phyloP scores from a whole-genome alignment of 2,797 vertebrate genomes.

The Enteromius thamalakanensis region DNA sequence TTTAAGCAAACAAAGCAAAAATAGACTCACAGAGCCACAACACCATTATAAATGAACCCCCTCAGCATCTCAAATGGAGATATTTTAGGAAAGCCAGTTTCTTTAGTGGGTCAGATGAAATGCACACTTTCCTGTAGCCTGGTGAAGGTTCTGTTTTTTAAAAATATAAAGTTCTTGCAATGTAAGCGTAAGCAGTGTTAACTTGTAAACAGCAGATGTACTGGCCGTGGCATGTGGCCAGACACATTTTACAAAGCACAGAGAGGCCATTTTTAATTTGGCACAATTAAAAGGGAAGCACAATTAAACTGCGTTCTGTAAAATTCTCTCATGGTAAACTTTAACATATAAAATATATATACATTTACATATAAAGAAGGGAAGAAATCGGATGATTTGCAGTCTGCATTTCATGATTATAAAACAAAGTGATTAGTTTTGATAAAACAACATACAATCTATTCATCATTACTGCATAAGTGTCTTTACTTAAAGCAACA shows the following conservation, averaged over 20 bases:
- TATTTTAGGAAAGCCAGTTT: constrained; percentile 38
- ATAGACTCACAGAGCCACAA: constrained; percentile 19
- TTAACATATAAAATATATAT: constrained; percentile 32
- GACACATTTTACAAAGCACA: constrained; percentile 20
- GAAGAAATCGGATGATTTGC: constrained; percentile 48
- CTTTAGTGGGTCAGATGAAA: constrained; percentile 14
- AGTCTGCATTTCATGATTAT: constrained; percentile 44
- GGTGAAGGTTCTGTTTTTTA: neutral
- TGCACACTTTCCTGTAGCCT: neutral
- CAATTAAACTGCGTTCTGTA: constrained; percentile 11
- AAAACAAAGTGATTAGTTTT: constrained; percentile 40
- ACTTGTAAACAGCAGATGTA: constrained; percentile 36
- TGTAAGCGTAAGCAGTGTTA: constrained; percentile 64
- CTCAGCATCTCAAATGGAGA: constrained; percentile 27
- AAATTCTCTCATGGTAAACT: neutral
- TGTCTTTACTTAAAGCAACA: constrained; percentile 38
- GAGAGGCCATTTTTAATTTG: constrained; percentile 27
- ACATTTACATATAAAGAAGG: constrained; percentile 8
- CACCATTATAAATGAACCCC: neutral
- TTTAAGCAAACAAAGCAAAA: neutral
- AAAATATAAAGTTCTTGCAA: constrained; percentile 1
- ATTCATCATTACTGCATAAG: constrained; percentile 44
- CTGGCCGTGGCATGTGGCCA: neutral
- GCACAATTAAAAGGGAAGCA: constrained; percentile 16
- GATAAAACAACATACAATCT: constrained; percentile 52